Evolutionary conservation across 2,797 vertebrate species (phyloP).

Genomic region (Paguma larvata): DNA sequence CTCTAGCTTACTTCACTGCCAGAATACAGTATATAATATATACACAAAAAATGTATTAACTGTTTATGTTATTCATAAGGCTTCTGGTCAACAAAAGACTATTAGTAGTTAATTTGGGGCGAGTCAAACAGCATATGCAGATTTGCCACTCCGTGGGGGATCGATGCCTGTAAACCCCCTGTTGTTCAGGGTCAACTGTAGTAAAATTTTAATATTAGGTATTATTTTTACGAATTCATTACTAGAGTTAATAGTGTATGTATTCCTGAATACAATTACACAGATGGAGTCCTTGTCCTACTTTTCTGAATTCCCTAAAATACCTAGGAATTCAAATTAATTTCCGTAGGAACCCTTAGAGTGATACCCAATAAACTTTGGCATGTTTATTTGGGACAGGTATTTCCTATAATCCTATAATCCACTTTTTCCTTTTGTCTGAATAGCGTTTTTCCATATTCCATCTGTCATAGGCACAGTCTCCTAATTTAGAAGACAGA

Average conservation of each 20-base stretch:
- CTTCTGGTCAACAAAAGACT: neutral
- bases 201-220: neutral
- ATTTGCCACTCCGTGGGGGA: neutral
- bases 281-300: neutral
- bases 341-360: neutral
- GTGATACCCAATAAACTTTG: neutral
- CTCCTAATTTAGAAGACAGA: neutral
- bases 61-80: neutral
- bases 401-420: neutral
- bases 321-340: neutral
- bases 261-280: neutral
- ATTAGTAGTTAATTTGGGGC: neutral
- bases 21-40: neutral
- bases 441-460: conserved; percentile 5
- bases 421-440: neutral
- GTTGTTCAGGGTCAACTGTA: neutral
- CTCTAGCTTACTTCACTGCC: neutral
- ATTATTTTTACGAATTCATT: neutral
- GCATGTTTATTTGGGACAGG: neutral
- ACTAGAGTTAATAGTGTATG: neutral
- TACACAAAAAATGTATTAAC: neutral
- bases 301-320: neutral
- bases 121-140: neutral
- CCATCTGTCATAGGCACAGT: neutral
- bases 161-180: neutral